phyloP scores from a whole-genome alignment of 2,797 vertebrate genomes.

The Hippoglossus hippoglossus region DNA sequence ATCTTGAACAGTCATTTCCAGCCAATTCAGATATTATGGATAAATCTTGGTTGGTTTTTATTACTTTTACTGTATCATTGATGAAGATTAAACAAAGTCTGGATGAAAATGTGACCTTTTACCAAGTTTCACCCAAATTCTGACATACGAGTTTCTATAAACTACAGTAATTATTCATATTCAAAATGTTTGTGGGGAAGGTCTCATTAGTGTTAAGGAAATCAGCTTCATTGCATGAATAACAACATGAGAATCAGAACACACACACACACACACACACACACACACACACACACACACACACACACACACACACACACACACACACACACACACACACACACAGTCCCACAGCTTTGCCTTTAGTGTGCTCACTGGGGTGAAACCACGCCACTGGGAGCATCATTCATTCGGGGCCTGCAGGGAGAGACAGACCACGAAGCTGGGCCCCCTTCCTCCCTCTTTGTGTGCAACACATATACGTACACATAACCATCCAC shows the following conservation, averaged over 20 bases:
- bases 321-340: not conserved
- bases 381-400: conserved; percentile 61
- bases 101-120: not conserved
- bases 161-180: not conserved
- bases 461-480: conserved; percentile 26
- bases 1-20: not conserved
- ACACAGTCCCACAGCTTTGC: conserved; percentile 17
- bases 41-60: not conserved
- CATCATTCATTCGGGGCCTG: conserved; percentile 49
- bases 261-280: conserved; percentile 9
- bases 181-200: not conserved
- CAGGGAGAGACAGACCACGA: conserved; percentile 27
- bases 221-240: not conserved
- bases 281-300: not conserved
- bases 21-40: not conserved
- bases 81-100: not conserved
- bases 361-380: conserved; percentile 49
- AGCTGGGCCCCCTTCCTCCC: conserved; percentile 7
- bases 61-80: not conserved
- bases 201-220: not conserved
- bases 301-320: no score
- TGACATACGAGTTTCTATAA: conserved; percentile 2
- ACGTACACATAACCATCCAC: conserved; percentile 28
- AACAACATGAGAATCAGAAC: not conserved
- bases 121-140: not conserved